These are phyloP conservation scores for Watsonalla binaria DNA, from an alignment of 2,888 invertebrate genomes.

Conservation along the genomic window DNA sequence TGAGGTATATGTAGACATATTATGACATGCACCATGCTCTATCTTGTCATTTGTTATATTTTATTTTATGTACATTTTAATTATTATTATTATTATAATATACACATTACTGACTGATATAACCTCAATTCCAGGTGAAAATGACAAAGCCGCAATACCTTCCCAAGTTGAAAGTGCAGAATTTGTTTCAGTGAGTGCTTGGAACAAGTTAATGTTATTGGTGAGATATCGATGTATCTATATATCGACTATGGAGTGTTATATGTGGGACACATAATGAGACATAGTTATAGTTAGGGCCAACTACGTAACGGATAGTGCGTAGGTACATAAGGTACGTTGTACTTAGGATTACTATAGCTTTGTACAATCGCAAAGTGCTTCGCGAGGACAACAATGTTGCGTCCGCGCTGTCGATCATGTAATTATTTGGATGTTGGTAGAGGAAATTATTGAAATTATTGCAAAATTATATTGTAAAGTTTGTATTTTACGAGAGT, in stretches of 20 bases:
- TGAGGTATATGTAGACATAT: slow-evolving; percentile 27
- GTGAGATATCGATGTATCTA: neutral
- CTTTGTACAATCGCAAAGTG: slow-evolving; percentile 4
- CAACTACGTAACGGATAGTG: slow-evolving; percentile 32
- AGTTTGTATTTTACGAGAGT: neutral
- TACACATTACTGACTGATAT: neutral
- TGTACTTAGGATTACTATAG: slow-evolving; percentile 19
- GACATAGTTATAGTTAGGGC: slow-evolving; percentile 27
- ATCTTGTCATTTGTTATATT: no score
- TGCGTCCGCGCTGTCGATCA: neutral
- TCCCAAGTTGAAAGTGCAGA: slow-evolving; percentile 67
- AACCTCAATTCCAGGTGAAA: slow-evolving; percentile 50
- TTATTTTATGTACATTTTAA: no score
- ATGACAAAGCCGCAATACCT: slow-evolving; percentile 56
- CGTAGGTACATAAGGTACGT: slow-evolving; percentile 15
- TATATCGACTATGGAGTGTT: neutral
- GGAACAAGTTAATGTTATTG: neutral
- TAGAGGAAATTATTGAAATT: neutral
- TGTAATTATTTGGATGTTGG: neutral
- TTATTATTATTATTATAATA: no score
- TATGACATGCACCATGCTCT: slow-evolving; percentile 3
- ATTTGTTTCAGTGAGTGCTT: slow-evolving; percentile 61
- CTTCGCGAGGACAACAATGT: neutral
- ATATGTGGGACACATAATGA: slow-evolving; percentile 8
- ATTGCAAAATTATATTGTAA: neutral